Percentiles rank a stretch among this genome's conserved stretches.
Evolutionary conservation across 2,888 invertebrate species (phyloP).

Genomic region (Drosophila trichaetosa): DNA sequence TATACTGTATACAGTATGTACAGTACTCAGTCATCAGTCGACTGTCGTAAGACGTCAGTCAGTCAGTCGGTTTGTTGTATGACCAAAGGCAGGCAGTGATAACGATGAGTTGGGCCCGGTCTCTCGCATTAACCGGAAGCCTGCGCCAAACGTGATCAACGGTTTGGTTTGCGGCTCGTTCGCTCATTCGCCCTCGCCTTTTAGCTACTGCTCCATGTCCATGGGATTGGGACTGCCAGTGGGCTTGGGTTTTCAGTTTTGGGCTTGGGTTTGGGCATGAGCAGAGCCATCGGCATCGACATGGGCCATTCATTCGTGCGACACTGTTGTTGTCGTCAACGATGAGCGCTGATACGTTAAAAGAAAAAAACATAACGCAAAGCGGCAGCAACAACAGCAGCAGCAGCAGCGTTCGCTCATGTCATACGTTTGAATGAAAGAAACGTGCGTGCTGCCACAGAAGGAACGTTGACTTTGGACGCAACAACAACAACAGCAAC

Average conservation of each 20-base stretch:
- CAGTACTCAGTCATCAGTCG: conserved; percentile 35
- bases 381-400: conserved; percentile 33
- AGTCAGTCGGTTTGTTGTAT: conserved; percentile 47
- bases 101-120: conserved; percentile 56
- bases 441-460: conserved; percentile 84
- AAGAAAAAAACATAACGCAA: conserved; percentile 43
- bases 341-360: conserved; percentile 77
- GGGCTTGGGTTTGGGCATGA: conserved; percentile 19
- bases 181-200: conserved; percentile 46
- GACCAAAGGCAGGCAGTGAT: conserved; percentile 65
- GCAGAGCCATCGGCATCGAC: conserved; percentile 39
- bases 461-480: conserved; percentile 84
- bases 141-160: conserved; percentile 84
- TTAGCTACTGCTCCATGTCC: conserved; percentile 62
- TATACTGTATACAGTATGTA: background rate
- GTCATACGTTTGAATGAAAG: conserved; percentile 76
- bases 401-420: conserved; percentile 59
- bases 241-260: conserved; percentile 14
- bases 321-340: conserved; percentile 62
- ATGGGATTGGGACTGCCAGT: conserved; percentile 47
- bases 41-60: conserved; percentile 27
- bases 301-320: conserved; percentile 77
- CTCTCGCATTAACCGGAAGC: conserved; percentile 83
- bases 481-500: conserved; percentile 22
- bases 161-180: conserved; percentile 80